These are phyloP conservation scores for Macroglossus sobrinus DNA, from an alignment of 2,113 vertebrate species.

Conservation along the genomic window DNA sequence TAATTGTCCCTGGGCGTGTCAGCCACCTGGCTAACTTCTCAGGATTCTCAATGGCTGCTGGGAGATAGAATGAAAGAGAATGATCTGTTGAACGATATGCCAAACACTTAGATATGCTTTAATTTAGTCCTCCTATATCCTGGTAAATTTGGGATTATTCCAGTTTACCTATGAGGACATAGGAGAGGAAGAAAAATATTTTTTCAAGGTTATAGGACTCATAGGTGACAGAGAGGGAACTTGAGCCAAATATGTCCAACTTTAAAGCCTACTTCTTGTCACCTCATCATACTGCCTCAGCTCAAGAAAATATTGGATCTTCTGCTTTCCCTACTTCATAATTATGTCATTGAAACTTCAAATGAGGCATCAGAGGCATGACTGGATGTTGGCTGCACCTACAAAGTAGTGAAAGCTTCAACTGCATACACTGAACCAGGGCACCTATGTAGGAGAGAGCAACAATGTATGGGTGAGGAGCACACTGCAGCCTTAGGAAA, in stretches of 20 bases:
- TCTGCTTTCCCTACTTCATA: not conserved
- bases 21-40: not conserved
- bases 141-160: not conserved
- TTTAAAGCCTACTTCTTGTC: not conserved
- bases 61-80: not conserved
- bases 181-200: not conserved
- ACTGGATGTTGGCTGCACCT: not conserved
- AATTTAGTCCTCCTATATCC: not conserved
- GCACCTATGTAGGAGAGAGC: not conserved
- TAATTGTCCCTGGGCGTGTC: not conserved
- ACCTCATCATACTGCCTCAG: not conserved
- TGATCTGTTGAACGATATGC: not conserved
- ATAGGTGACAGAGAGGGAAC: not conserved
- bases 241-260: not conserved
- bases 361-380: not conserved
- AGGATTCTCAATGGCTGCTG: not conserved
- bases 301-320: not conserved
- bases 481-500: not conserved
- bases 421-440: not conserved
- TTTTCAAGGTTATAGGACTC: not conserved
- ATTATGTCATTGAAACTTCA: not conserved
- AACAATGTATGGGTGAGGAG: accelerated
- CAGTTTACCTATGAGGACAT: not conserved
- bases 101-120: not conserved
- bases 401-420: not conserved